phyloP scores from a whole-genome alignment of 2,113 vertebrate species.

The Orycteropus afer region DNA sequence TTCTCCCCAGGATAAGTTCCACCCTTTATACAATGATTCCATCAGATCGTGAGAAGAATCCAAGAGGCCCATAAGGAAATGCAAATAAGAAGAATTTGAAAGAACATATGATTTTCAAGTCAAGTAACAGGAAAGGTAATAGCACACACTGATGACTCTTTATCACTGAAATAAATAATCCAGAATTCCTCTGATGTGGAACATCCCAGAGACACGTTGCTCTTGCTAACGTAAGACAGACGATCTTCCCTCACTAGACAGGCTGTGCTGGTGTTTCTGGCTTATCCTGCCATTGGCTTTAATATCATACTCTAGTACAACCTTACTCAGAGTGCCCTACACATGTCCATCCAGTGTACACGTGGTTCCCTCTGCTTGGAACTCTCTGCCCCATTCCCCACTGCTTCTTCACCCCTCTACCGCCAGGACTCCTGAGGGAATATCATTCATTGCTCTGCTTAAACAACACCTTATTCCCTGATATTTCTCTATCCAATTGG shows the following conservation, averaged over 20 bases:
- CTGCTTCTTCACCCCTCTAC: background rate
- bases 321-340: background rate
- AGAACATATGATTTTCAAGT: constrained; percentile 45
- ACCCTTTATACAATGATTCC: background rate
- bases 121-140: background rate
- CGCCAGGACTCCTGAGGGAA: background rate
- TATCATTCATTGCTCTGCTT: background rate
- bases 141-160: background rate
- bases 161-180: background rate
- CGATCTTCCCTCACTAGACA: rapidly evolving
- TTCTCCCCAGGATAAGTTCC: background rate
- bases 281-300: background rate
- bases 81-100: constrained; percentile 38
- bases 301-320: background rate
- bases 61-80: constrained; percentile 40
- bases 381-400: rapidly evolving
- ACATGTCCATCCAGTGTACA: rapidly evolving
- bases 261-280: background rate
- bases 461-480: background rate
- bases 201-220: background rate
- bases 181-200: background rate
- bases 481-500: background rate
- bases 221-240: background rate
- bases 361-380: background rate
- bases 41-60: background rate